Evolutionary conservation across 2,113 vertebrate genomes (phyloP).

Genomic region (Tiliqua scincoides): DNA sequence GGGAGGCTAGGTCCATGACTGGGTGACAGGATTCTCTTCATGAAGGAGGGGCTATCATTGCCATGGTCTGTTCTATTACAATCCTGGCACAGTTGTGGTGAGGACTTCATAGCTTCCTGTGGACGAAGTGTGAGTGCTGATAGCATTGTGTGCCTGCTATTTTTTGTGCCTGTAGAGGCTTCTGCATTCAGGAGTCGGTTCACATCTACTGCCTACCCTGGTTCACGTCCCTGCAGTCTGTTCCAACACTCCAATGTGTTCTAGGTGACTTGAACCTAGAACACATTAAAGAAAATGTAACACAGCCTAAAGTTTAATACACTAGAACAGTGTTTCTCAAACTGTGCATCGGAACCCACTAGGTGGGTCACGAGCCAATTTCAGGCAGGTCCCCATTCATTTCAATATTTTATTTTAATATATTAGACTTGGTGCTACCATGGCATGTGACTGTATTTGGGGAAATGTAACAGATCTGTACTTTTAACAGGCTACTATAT

Average conservation of each 20-base stretch:
- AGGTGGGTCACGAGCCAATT: too few relatives aligned
- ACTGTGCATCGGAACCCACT: too few relatives aligned
- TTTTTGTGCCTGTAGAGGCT: not conserved
- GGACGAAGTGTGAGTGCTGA: not conserved
- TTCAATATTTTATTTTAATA: too few relatives aligned
- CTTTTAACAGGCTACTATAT: too few relatives aligned
- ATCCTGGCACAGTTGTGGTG: too few relatives aligned
- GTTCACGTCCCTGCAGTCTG: not conserved
- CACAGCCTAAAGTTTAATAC: conserved; percentile 18
- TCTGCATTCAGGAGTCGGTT: not conserved
- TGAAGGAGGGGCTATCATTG: not conserved
- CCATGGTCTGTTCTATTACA: not conserved
- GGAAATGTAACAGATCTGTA: too few relatives aligned
- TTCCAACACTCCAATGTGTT: not conserved
- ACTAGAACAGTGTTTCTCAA: too few relatives aligned
- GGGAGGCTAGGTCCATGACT: not conserved
- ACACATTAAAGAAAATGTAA: not conserved
- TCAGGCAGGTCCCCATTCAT: too few relatives aligned
- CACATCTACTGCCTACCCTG: not conserved
- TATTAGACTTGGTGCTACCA: too few relatives aligned
- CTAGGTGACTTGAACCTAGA: conserved; percentile 12
- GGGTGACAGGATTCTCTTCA: not conserved
- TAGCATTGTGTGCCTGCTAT: not conserved
- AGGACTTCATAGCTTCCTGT: not conserved
- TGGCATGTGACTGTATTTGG: too few relatives aligned